Conservation (phyloP, 1,140 invertebrate species). For the Triops cancriformis region DNA sequence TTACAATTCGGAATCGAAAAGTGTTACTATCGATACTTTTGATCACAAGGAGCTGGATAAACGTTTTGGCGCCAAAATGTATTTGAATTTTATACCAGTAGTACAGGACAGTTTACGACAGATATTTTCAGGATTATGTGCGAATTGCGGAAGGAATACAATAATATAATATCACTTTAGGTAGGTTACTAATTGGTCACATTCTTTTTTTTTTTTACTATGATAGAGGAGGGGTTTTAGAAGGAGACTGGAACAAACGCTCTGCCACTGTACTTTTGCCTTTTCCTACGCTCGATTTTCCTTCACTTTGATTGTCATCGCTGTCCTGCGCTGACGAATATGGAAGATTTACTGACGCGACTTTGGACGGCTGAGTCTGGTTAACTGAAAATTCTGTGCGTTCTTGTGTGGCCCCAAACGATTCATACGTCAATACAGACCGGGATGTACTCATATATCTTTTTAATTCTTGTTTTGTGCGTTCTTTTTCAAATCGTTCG, state of each 20-base stretch:
- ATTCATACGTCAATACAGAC: not conserved
- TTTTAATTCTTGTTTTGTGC: not conserved
- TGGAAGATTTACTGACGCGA: not conserved
- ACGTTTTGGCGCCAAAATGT: not conserved
- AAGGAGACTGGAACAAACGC: not conserved
- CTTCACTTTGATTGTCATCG: not conserved
- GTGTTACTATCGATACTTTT: not conserved
- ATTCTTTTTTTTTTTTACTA: not conserved
- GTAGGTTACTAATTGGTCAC: not conserved
- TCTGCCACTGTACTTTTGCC: not conserved
- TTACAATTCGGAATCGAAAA: not conserved
- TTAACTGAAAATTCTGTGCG: not conserved
- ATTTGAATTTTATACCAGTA: not conserved
- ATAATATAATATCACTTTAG: not conserved
- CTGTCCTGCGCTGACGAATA: not conserved
- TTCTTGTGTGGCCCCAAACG: not conserved
- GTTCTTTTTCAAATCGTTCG: not conserved
- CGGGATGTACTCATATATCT: not conserved
- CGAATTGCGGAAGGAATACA: not conserved
- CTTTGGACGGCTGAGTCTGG: not conserved
- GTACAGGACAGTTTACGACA: not conserved
- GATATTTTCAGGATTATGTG: not conserved
- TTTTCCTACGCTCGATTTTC: not conserved
- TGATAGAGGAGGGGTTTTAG: not conserved
- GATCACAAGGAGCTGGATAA: not conserved